Evolutionary conservation across 2,797 vertebrate genomes (phyloP).

Genomic region (Cynodonichthys magdalenae): DNA sequence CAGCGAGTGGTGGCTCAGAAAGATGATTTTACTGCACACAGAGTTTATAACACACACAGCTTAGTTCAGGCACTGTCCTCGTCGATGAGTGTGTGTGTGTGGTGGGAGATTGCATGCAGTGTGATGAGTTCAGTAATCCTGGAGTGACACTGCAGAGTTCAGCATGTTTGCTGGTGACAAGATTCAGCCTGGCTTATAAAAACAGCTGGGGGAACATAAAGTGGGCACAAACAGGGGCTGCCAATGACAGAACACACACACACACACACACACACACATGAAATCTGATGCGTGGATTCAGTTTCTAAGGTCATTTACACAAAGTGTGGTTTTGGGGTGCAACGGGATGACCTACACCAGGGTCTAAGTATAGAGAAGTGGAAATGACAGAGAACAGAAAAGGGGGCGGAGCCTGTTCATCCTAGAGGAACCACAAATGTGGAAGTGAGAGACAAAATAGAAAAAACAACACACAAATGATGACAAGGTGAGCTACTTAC

Average conservation of each 20-base stretch:
- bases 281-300: constrained; percentile 43
- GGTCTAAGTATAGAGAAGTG: constrained; percentile 45
- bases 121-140: constrained; percentile 39
- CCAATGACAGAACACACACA: constrained; percentile 10
- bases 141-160: constrained; percentile 42
- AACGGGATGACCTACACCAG: constrained; percentile 21
- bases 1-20: constrained; percentile 22
- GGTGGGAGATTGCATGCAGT: constrained; percentile 29
- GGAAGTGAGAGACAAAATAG: constrained; percentile 54
- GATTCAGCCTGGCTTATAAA: constrained; percentile 52
- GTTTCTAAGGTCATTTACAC: constrained; percentile 45
- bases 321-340: constrained; percentile 52
- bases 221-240: constrained; percentile 9
- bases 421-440: constrained; percentile 48
- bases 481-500: not conserved
- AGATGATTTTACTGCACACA: constrained; percentile 55
- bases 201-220: constrained; percentile 66
- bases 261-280: constrained; percentile 14
- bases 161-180: constrained; percentile 44
- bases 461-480: constrained; percentile 7
- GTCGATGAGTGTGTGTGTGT: constrained; percentile 3
- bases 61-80: not conserved
- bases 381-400: constrained; percentile 25
- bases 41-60: constrained; percentile 25
- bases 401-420: constrained; percentile 17